phyloP scores from a whole-genome alignment of 92 coral and sea anemone species.

The Micromussa lordhowensis region DNA sequence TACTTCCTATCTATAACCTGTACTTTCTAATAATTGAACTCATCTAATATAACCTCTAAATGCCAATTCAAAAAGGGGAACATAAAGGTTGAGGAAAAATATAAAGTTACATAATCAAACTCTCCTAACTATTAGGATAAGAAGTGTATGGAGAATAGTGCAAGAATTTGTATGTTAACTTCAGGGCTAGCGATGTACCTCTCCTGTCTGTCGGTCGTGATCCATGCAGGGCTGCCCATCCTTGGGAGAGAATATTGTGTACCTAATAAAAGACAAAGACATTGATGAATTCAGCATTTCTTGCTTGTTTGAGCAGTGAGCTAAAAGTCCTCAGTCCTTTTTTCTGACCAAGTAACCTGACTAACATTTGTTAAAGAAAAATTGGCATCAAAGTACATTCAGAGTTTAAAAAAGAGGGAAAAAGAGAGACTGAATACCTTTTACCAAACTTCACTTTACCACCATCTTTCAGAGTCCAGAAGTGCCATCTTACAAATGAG shows the following conservation, averaged over 20 bases:
- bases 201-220: slow-evolving; percentile 99
- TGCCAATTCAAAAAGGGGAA: too few species aligned
- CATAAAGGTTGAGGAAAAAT: too few species aligned
- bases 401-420: neutral
- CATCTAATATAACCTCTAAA: too few species aligned
- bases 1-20: too few species aligned
- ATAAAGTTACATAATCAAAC: too few species aligned
- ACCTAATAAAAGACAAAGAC: slow-evolving; percentile 53
- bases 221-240: slow-evolving; percentile 99
- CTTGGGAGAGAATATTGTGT: slow-evolving; percentile 93
- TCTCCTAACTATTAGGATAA: too few species aligned
- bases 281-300: too few species aligned
- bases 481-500: slow-evolving; percentile 99
- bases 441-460: slow-evolving; percentile 99
- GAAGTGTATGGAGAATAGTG: neutral
- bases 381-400: neutral
- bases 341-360: too few species aligned
- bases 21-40: too few species aligned
- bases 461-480: slow-evolving; percentile 92
- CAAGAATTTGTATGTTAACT: neutral
- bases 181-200: slow-evolving; percentile 51
- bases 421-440: slow-evolving; percentile 55
- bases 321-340: too few species aligned
- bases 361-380: too few species aligned
- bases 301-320: too few species aligned